Percentiles rank a stretch among this genome's conserved stretches.
These are phyloP conservation scores for Mesocricetus auratus DNA, from an alignment of 2,113 vertebrate species.

Conservation along the genomic window DNA sequence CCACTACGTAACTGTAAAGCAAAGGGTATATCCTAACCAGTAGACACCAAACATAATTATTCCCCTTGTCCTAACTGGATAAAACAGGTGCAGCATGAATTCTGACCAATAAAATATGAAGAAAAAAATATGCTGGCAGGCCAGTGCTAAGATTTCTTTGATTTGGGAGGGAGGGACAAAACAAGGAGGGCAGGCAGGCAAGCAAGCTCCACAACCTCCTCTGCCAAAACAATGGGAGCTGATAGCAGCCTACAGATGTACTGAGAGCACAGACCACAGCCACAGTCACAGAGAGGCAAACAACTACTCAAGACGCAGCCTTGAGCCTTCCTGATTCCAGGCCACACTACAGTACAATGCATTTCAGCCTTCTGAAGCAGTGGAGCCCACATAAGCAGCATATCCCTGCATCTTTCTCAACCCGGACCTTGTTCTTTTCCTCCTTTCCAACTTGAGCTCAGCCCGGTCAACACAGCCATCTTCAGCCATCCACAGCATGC, in stretches of 20 bases:
- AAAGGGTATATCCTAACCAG: not conserved
- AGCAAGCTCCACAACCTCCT: not conserved
- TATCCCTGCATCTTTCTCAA: not conserved
- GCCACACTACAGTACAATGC: not conserved
- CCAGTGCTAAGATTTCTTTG: constrained; percentile 46
- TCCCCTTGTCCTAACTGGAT: not conserved
- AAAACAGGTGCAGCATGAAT: not conserved
- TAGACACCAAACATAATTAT: constrained; percentile 15
- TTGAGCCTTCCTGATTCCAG: not conserved
- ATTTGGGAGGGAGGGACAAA: not conserved
- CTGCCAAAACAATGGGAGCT: not conserved
- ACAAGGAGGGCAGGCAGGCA: too few relatives aligned
- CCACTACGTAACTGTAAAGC: not conserved
- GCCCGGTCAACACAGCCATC: not conserved
- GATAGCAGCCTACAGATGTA: not conserved
- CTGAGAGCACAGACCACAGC: not conserved
- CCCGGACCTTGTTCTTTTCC: not conserved
- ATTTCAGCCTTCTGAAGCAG: not conserved
- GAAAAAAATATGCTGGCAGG: not conserved
- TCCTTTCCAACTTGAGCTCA: constrained; percentile 23
- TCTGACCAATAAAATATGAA: constrained; percentile 60
- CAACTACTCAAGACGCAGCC: not conserved
- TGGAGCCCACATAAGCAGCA: not conserved
- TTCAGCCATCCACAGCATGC: not conserved
- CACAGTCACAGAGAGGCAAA: not conserved